These are phyloP conservation scores for Lordiphosa clarofinis DNA, from an alignment of 1,140 invertebrate genomes.

Conservation along the genomic window DNA sequence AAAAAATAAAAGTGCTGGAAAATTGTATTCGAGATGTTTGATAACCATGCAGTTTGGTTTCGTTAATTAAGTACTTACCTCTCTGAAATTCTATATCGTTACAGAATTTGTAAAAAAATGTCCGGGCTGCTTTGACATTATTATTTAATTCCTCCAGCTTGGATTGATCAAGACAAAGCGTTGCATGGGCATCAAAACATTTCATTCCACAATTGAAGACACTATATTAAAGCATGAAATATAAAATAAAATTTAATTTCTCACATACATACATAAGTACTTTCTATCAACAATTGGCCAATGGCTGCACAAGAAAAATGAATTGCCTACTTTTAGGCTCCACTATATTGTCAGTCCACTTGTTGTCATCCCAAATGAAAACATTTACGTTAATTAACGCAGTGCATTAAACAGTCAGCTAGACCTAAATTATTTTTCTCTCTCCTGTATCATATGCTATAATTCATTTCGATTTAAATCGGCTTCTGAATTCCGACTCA, in stretches of 20 bases:
- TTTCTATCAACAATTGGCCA: not conserved
- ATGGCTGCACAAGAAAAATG: not conserved
- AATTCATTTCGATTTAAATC: too few species aligned
- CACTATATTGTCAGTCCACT: not conserved
- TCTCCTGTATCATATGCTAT: too few species aligned
- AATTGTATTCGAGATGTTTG: too few species aligned
- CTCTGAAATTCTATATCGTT: conserved; percentile 60
- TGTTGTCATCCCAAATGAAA: conserved; percentile 6
- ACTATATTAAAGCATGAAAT: conserved; percentile 40
- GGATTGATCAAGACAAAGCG: conserved; percentile 52
- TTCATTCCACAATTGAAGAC: conserved; percentile 71
- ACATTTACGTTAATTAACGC: too few species aligned
- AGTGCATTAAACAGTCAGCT: too few species aligned
- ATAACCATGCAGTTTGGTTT: too few species aligned
- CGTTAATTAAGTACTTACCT: conserved; percentile 33
- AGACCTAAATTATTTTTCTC: too few species aligned
- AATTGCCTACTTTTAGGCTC: not conserved
- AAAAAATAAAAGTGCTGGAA: too few species aligned
- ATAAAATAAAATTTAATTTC: conserved; percentile 7
- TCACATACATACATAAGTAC: conserved; percentile 4
- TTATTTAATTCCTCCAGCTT: conserved; percentile 57
- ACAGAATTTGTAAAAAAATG: conserved; percentile 72
- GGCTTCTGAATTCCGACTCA: not conserved
- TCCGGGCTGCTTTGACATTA: conserved; percentile 65
- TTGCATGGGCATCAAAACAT: conserved; percentile 68